Evolutionary conservation across 2,797 vertebrate genomes (phyloP), one percentile per base, ranked within the genome.

Genomic region (Aphelocoma californica): DNA sequence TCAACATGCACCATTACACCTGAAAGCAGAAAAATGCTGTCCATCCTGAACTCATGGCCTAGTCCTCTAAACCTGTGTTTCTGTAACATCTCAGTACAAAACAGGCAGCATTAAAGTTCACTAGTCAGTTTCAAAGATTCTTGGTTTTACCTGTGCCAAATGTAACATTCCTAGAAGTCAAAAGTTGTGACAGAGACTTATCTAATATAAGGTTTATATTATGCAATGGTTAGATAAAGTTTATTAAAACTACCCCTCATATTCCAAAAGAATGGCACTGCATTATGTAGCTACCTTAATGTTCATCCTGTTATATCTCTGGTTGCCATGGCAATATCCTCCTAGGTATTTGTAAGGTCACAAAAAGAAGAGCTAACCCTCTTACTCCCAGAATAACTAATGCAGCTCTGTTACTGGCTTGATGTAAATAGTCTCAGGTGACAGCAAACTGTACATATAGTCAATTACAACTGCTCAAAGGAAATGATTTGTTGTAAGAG

Each of bases 401-500:
- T 98, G 98, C 97, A 97, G 98, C 97, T 98, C 98, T 98, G 98
- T 97, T 98, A 98, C 97, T 94, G 97, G 97, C 97, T 98, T 98
- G 98, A 99, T 99, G 98, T 99, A 99, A 99, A 99, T 99, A 98
- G 98, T 98, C 98, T 99, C 98, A 98, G 98, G 97, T 99, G 99
- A 99, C 98, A 98, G 98, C 95, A 93, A 98, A 98, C 98, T 98
- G 98, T 99, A 98, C 98, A 98, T 98, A 98, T 98, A 99, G 98
- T 99, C 99, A 98, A 99, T 99, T 99, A 99, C 97, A 98, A 98
- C 98, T 99, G 98, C 98, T 99, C 98, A 98, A 98, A 99, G 98
- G 98, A 99, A 99, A 99, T 99, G 98, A 99, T 99, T 99, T 99
- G 99, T 99, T 98, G 98, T 98, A 98, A 98, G 98, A 98, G 98